Conservation (phyloP, 2,797 vertebrate genomes). For the Smutsia temminckii region DNA sequence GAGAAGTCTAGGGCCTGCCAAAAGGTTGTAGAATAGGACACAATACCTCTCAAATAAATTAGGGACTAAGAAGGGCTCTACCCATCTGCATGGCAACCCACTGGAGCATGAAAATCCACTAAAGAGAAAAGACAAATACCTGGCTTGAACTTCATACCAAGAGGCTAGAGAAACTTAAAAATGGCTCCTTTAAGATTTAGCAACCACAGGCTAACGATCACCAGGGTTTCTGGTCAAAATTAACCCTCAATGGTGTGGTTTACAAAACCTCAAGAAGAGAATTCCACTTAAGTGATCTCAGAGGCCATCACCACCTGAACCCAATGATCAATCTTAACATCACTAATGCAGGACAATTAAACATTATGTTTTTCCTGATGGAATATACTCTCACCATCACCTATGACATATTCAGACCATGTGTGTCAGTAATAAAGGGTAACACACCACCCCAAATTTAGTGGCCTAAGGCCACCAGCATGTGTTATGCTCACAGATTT, state of each 20-base stretch:
- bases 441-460: background rate
- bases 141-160: background rate
- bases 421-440: background rate
- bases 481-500: background rate
- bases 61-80: background rate
- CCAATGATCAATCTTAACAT: background rate
- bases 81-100: too few relatives aligned
- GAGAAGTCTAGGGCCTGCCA: background rate
- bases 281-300: background rate
- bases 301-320: background rate
- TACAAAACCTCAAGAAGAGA: constrained; percentile 39
- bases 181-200: background rate
- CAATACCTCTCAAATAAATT: background rate
- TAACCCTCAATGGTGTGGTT: constrained; percentile 1
- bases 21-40: background rate
- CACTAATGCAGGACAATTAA: background rate
- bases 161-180: background rate
- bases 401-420: background rate
- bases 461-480: background rate
- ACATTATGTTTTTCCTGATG: background rate
- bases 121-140: background rate
- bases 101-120: background rate
- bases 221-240: constrained; percentile 50
- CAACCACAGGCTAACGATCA: constrained; percentile 14
- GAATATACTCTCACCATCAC: background rate